These are phyloP conservation scores for Acanthisitta chloris DNA, from an alignment of 2,113 vertebrate genomes.

Conservation along the genomic window DNA sequence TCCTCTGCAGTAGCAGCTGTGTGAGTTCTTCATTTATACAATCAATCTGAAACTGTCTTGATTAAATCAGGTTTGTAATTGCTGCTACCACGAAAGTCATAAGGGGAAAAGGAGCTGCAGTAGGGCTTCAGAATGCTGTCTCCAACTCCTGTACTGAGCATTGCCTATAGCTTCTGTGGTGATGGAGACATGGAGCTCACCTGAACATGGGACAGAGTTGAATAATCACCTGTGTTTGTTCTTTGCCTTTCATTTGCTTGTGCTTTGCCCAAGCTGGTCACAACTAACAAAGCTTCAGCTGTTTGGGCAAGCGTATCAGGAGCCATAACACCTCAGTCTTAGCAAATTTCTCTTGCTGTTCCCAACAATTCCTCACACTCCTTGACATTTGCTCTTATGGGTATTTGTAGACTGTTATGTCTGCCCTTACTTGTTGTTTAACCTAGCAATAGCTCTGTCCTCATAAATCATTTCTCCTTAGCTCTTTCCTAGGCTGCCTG, in stretches of 20 bases:
- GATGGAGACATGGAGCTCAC: neutral
- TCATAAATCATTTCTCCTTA: slow-evolving; percentile 28
- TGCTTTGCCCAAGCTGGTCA: neutral
- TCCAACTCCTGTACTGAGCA: neutral
- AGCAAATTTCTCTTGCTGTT: neutral
- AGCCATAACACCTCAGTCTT: neutral
- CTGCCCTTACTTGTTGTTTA: slow-evolving; percentile 43
- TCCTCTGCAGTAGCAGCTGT: neutral
- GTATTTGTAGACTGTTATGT: slow-evolving; percentile 39
- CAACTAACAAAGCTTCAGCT: neutral
- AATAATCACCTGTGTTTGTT: neutral
- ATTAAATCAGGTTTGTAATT: neutral
- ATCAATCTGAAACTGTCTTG: neutral
- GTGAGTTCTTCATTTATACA: neutral
- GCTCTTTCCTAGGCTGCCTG: neutral
- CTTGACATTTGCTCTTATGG: neutral
- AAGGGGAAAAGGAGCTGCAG: neutral
- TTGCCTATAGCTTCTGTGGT: neutral
- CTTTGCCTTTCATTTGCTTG: neutral
- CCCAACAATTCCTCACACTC: neutral
- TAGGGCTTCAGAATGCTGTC: neutral
- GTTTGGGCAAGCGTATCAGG: neutral
- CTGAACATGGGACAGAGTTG: neutral
- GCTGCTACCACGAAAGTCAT: neutral
- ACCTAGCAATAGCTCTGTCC: neutral